Base-by-base conservation (phyloP, 2,113 vertebrate species). In the Lota lota region DNA sequence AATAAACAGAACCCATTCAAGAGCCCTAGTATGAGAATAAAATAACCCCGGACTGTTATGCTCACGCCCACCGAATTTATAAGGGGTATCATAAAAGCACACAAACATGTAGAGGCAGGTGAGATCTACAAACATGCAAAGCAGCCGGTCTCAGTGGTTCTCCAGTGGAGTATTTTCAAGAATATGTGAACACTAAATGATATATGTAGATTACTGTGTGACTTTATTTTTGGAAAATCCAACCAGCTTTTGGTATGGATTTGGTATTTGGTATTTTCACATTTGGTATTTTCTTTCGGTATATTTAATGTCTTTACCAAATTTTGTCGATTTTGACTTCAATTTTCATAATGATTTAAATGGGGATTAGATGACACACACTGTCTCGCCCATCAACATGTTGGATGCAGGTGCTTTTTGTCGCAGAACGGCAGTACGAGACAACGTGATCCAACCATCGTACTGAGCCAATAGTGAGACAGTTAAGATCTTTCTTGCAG, bases 121-220 rank as follows among this genome's bases (percentile, higher is more conserved):
- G 74, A 77, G 75, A 85, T 87, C 79, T 84, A 76, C 77, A 83
- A 87, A 77, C 40, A 71, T 56, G 67, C 71, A 69, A 77, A 67
- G 66, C 61, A 51, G n/a, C n/a, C 59, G 20, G 73, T 59, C 66
- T 70, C 47, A 67, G 40, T 72, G 74, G 59, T 70, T 72, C 67
- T 68, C 66, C 79, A 81, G 58, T 61, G 28, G 60, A 69, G 66
- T 72, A 16, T 18, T 62, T 79, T 77, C 74, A 76, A 76, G 65
- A 77, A 57, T 22, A 20, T 12, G 3, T 75, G 76, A 40, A 58
- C 73, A 64, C 36, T n/a, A 21, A 67, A 70, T 75, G 4, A 50
- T 62, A 61, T 53, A 18, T 6, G 17, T n/a, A 10, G 54, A 19
- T 28, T 47, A 47, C 40, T 47, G 10, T 47, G 12, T 47, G 40